phyloP scores from a whole-genome alignment of 2,888 invertebrate species.

The Nomada ruficornis region DNA sequence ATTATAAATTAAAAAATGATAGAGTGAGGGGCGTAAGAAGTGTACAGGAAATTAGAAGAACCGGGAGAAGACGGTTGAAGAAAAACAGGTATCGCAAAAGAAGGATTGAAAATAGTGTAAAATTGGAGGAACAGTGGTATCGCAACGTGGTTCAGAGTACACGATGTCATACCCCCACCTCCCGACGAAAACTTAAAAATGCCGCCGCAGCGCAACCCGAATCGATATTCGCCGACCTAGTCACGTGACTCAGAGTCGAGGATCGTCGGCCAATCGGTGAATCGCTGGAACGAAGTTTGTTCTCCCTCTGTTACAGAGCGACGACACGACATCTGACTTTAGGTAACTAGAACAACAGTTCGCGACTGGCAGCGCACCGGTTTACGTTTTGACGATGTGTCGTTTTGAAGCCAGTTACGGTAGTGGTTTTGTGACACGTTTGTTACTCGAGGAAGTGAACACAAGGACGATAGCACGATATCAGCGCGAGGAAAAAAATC shows the following conservation, averaged over 20 bases:
- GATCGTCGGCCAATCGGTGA: conserved; percentile 80
- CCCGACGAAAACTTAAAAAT: conserved; percentile 89
- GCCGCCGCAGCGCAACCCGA: conserved; percentile 91
- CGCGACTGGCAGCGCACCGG: conserved; percentile 80
- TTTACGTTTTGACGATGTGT: conserved; percentile 78
- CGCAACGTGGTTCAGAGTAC: conserved; percentile 72
- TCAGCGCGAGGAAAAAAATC: conserved; percentile 31
- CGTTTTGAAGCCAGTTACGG: conserved; percentile 84
- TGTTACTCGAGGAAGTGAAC: conserved; percentile 43
- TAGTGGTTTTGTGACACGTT: conserved; percentile 79
- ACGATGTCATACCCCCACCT: conserved; percentile 78
- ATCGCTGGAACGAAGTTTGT: conserved; percentile 53
- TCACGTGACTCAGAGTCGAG: conserved; percentile 85
- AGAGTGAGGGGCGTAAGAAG: neutral
- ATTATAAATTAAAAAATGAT: neutral
- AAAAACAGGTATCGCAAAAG: conserved; percentile 20
- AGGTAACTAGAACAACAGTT: conserved; percentile 74
- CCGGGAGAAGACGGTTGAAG: neutral
- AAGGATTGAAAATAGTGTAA: conserved; percentile 17
- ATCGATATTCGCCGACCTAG: conserved; percentile 88
- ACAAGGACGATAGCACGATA: conserved; percentile 31
- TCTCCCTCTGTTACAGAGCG: conserved; percentile 69
- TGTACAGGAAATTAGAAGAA: neutral
- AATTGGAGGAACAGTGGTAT: conserved; percentile 52
- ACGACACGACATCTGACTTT: conserved; percentile 71